Percentiles rank a stretch among this genome's conserved stretches.
phyloP scores from a whole-genome alignment of 92 coral and sea anemone genomes.

The Montipora capitata region DNA sequence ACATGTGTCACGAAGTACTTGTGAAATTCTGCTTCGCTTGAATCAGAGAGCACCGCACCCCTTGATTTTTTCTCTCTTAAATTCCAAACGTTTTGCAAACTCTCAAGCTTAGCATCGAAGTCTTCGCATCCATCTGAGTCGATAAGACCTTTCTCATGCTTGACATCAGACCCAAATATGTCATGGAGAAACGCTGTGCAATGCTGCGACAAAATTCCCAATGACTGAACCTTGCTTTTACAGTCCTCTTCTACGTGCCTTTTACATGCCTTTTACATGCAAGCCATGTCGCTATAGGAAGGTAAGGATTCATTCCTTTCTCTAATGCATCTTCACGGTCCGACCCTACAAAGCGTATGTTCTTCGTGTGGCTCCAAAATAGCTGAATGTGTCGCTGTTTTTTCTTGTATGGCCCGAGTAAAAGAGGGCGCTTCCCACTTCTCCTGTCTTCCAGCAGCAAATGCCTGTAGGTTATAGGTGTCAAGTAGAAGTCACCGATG shows the following conservation, averaged over 20 bases:
- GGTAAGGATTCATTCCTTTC: constrained; percentile 50
- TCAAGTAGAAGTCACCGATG: too few relatives aligned
- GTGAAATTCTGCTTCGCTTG: constrained; percentile 43
- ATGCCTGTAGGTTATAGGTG: too few relatives aligned
- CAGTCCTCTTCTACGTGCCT: constrained; percentile 62
- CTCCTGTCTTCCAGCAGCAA: too few relatives aligned
- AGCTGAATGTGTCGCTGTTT: constrained; percentile 44
- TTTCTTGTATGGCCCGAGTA: constrained; percentile 61
- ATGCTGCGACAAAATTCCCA: constrained; percentile 30
- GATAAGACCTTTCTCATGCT: constrained; percentile 54
- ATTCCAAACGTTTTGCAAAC: constrained; percentile 36
- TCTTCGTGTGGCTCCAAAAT: constrained; percentile 50
- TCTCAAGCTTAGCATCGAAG: constrained; percentile 46
- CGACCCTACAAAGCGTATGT: constrained; percentile 60
- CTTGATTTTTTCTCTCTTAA: constrained; percentile 42
- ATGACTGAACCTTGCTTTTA: constrained; percentile 39
- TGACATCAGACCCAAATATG: constrained; percentile 54
- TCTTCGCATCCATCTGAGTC: constrained; percentile 57
- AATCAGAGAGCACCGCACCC: constrained; percentile 25
- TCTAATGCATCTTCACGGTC: constrained; percentile 32
- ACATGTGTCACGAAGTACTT: constrained; percentile 52
- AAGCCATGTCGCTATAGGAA: constrained; percentile 71
- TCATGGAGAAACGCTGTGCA: constrained; percentile 27
- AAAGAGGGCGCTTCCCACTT: background rate
- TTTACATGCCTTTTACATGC: constrained; percentile 71